A percentile compares a stretch with the other conserved stretches of the same genome.
These are phyloP conservation scores for Lacerta bilineata DNA, from an alignment of 2,797 vertebrate species.

Conservation along the genomic window DNA sequence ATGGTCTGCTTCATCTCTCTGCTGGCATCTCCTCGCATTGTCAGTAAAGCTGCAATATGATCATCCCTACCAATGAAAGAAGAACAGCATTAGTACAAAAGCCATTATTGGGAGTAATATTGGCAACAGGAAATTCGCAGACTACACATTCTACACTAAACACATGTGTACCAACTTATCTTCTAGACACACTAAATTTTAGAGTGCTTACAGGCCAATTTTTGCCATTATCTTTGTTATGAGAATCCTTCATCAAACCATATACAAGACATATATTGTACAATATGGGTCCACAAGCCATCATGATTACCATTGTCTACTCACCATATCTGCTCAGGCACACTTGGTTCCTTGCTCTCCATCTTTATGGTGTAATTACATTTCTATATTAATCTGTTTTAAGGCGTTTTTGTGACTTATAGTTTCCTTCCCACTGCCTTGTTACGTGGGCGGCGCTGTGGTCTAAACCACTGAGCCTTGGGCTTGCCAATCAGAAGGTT, in stretches of 20 bases:
- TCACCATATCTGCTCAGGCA: no score
- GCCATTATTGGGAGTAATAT: neutral
- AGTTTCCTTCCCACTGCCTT: neutral
- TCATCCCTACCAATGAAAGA: constrained; percentile 86
- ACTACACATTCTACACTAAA: neutral
- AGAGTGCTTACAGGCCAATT: constrained; percentile 10
- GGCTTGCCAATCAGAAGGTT: no score
- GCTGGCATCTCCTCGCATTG: constrained; percentile 92
- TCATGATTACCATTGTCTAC: no score
- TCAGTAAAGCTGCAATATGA: constrained; percentile 92
- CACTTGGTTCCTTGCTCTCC: no score
- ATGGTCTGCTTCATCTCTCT: constrained; percentile 97
- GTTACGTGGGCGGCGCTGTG: no score
- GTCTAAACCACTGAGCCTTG: no score
- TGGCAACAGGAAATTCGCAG: neutral
- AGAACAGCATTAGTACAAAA: neutral
- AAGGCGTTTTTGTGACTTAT: neutral
- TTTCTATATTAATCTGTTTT: neutral
- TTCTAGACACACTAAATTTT: neutral
- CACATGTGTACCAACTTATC: neutral
- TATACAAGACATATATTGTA: neutral
- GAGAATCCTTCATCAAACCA: neutral
- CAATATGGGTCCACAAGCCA: no score
- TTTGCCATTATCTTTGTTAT: constrained; percentile 8
- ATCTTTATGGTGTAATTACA: neutral